Conservation (phyloP, 2,888 invertebrate genomes). For the Protophormia terraenovae region DNA sequence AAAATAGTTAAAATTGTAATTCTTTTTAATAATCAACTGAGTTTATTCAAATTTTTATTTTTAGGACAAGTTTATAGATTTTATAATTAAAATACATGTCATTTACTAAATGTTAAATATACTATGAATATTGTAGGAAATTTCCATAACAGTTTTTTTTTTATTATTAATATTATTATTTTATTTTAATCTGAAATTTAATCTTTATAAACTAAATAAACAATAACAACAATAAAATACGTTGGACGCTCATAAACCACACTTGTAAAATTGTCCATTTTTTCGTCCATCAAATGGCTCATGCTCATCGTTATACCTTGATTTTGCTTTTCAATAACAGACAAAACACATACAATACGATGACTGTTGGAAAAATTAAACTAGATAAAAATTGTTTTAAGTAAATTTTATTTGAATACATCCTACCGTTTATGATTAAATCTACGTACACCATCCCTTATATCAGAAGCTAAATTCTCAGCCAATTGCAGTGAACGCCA, state of each 20-base stretch:
- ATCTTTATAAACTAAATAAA: constrained; percentile 79
- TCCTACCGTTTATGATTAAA: constrained; percentile 77
- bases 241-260: constrained; percentile 79
- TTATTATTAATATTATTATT: neutral
- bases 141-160: no score
- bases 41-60: no score
- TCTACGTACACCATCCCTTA: constrained; percentile 78
- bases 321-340: constrained; percentile 80
- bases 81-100: no score
- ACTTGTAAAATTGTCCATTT: constrained; percentile 79
- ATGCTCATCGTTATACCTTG: constrained; percentile 79
- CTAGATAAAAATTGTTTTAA: neutral
- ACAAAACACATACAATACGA: constrained; percentile 79
- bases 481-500: constrained; percentile 79
- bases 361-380: constrained; percentile 72
- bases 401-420: neutral
- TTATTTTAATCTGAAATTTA: constrained; percentile 62
- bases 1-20: no score
- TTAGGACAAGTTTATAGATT: no score
- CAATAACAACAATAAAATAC: constrained; percentile 78
- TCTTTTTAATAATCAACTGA: no score
- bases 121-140: no score
- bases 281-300: constrained; percentile 79
- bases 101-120: no score
- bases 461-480: constrained; percentile 78